A percentile compares a stretch with the other conserved stretches of the same genome.
Conservation (phyloP, 2,888 invertebrate genomes). For the Tipula vernalis region DNA sequence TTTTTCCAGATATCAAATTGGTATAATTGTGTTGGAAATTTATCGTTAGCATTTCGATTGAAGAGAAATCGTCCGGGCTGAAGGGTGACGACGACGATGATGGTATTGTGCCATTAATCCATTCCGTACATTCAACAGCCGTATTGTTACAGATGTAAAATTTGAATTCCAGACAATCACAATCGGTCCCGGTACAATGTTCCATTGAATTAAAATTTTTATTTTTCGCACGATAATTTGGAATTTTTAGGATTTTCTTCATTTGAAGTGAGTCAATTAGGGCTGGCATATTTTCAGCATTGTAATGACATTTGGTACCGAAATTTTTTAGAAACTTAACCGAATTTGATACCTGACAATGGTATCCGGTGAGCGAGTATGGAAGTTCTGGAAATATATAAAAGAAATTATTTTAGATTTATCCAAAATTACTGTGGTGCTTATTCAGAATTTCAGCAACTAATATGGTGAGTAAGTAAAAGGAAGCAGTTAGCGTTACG, state of each 20-base stretch:
- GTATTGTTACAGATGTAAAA: slow-evolving; percentile 7
- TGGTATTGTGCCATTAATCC: not conserved
- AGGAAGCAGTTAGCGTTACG: too few relatives aligned
- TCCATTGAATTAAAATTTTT: slow-evolving; percentile 11
- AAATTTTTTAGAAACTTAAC: slow-evolving; percentile 23
- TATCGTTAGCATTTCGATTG: not conserved
- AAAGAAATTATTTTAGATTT: not conserved
- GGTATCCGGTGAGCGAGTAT: slow-evolving; percentile 21
- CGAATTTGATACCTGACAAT: slow-evolving; percentile 25
- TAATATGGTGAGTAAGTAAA: too few relatives aligned
- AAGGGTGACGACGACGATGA: too few relatives aligned
- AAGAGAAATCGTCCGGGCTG: not conserved
- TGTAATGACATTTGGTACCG: slow-evolving; percentile 18
- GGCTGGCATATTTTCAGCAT: slow-evolving; percentile 12
- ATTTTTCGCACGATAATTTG: slow-evolving; percentile 5
- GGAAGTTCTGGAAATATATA: slow-evolving; percentile 23
- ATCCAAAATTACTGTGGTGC: too few relatives aligned
- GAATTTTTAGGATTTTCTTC: slow-evolving; percentile 13
- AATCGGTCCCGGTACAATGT: not conserved
- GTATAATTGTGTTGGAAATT: slow-evolving; percentile 23
- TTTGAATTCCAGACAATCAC: slow-evolving; percentile 13
- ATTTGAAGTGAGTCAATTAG: slow-evolving; percentile 15
- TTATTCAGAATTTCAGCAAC: too few relatives aligned
- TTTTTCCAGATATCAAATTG: slow-evolving; percentile 16
- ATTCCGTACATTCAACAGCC: not conserved